Percentiles rank a stretch among this genome's conserved stretches.
Conservation (phyloP, 2,797 vertebrate species). For the Hapalemur alaotrensis region DNA sequence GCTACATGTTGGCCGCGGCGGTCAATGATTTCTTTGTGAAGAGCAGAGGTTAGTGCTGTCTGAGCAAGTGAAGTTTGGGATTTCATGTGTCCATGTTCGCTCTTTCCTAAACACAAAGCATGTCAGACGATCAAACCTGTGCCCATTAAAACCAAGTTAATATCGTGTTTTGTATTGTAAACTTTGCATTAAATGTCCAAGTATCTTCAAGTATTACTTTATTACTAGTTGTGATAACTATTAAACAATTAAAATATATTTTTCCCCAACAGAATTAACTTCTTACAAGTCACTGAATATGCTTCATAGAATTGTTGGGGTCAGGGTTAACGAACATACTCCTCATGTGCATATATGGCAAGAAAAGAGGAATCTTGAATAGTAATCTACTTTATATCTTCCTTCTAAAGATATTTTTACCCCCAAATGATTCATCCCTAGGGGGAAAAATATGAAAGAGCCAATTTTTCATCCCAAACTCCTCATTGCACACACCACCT, state of each 20-base stretch:
- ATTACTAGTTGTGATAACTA: background rate
- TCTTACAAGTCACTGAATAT: background rate
- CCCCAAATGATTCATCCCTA: background rate
- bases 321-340: background rate
- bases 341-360: background rate
- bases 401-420: background rate
- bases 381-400: background rate
- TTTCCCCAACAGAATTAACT: background rate
- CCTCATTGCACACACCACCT: background rate
- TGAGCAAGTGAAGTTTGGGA: no score
- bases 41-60: no score
- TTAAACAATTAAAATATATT: background rate
- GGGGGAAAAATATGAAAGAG: background rate
- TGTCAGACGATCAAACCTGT: background rate
- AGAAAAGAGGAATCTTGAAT: background rate
- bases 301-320: background rate
- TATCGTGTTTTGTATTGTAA: background rate
- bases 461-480: no score
- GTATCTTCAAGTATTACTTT: background rate
- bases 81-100: rapidly evolving
- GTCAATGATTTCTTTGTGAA: background rate
- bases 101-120: background rate
- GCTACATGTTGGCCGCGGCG: rapidly evolving
- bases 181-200: background rate
- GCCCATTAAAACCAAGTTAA: background rate